phyloP scores from a whole-genome alignment of 2,888 invertebrate species.

The Drosophila rellima region DNA sequence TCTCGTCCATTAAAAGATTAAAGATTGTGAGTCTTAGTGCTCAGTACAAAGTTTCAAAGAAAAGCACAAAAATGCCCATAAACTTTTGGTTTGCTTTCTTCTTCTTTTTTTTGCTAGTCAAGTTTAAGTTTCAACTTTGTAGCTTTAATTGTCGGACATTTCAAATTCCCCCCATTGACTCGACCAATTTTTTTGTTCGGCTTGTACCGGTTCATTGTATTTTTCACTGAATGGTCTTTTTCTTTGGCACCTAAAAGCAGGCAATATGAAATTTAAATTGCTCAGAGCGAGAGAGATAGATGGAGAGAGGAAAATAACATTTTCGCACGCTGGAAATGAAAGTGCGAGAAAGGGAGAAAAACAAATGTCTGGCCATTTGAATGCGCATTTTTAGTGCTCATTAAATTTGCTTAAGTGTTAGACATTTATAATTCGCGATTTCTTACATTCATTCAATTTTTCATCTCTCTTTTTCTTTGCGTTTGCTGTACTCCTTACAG shows the following conservation, averaged over 20 bases:
- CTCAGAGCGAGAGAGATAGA: background rate
- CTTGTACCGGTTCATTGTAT: background rate
- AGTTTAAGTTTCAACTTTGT: constrained; percentile 24
- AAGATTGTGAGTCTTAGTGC: constrained; percentile 4
- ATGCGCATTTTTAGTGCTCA: constrained; percentile 65
- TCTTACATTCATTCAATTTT: constrained; percentile 23
- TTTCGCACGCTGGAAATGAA: constrained; percentile 31
- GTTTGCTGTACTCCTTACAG: background rate
- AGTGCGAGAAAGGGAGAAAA: constrained; percentile 19
- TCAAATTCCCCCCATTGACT: background rate
- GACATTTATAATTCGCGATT: constrained; percentile 66
- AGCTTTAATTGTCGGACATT: constrained; percentile 29
- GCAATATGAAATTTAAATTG: constrained; percentile 8
- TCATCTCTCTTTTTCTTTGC: background rate
- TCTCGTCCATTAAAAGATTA: constrained; percentile 25
- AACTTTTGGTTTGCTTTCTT: constrained; percentile 4
- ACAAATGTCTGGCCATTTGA: constrained; percentile 64
- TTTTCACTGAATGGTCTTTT: background rate
- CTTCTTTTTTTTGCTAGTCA: background rate
- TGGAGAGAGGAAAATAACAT: constrained; percentile 6
- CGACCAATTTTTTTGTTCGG: background rate
- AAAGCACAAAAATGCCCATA: constrained; percentile 17
- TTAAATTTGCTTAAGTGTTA: constrained; percentile 65
- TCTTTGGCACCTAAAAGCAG: constrained; percentile 10
- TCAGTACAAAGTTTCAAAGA: constrained; percentile 11